Conservation (phyloP, 2,113 vertebrate genomes). For the Zosterops borbonicus region DNA sequence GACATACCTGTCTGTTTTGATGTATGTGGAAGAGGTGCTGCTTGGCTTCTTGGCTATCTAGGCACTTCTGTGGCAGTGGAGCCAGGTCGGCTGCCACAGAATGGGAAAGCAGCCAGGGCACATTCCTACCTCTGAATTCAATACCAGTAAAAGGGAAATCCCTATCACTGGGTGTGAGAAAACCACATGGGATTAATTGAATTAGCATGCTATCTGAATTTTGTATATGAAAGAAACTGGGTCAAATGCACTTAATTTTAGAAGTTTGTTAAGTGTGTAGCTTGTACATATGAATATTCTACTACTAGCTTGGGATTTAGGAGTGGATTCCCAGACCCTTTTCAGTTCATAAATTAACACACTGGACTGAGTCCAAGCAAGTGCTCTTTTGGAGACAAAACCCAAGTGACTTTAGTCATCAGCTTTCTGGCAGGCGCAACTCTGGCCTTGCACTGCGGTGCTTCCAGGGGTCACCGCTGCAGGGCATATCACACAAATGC, state of each 20-base stretch:
- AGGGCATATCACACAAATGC: not conserved
- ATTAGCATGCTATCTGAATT: not conserved
- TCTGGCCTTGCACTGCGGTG: not conserved
- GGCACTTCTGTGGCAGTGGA: not conserved
- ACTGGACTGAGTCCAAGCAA: not conserved
- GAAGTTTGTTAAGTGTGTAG: not conserved
- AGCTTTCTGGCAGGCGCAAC: not conserved
- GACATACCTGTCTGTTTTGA: not conserved
- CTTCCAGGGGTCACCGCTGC: not conserved
- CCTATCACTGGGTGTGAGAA: not conserved
- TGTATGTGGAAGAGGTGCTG: not conserved
- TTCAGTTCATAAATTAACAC: conserved; percentile 13
- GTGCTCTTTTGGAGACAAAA: not conserved
- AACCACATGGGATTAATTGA: not conserved
- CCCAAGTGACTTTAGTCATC: not conserved
- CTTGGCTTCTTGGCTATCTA: not conserved
- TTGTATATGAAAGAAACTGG: not conserved
- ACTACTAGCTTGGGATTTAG: not conserved
- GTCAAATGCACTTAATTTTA: not conserved
- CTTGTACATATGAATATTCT: not conserved
- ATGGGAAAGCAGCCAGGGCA: not conserved
- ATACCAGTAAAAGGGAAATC: not conserved
- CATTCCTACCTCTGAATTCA: not conserved
- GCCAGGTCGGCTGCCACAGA: not conserved
- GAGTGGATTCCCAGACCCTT: not conserved